Percentiles rank a stretch among this genome's conserved stretches.
Conservation (phyloP, 2,113 vertebrate genomes). For the Syngnathoides biaculeatus region DNA sequence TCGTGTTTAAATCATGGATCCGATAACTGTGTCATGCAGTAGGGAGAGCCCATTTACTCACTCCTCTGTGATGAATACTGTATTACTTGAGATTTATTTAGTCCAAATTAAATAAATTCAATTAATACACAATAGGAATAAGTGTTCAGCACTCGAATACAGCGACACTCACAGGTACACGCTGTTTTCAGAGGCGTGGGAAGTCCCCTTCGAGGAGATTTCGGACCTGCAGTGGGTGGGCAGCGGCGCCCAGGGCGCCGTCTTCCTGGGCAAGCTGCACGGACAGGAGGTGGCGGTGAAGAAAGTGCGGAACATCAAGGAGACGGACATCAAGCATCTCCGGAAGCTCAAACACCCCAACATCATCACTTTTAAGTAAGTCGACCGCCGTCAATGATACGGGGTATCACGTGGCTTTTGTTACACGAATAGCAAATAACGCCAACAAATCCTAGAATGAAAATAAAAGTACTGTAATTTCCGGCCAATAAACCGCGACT, state of each 20-base stretch:
- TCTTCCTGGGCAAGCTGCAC: slow-evolving; percentile 92
- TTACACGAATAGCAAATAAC: too few relatives aligned
- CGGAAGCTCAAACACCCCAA: slow-evolving; percentile 97
- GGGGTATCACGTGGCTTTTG: background rate
- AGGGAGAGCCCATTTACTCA: too few relatives aligned
- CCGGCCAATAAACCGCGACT: too few relatives aligned
- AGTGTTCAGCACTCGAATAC: background rate
- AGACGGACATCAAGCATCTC: slow-evolving; percentile 96
- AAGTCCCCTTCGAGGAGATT: slow-evolving; percentile 97
- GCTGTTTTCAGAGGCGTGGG: slow-evolving; percentile 77
- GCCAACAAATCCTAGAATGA: too few relatives aligned
- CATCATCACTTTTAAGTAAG: slow-evolving; percentile 99
- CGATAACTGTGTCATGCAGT: too few relatives aligned
- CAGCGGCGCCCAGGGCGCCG: slow-evolving; percentile 93
- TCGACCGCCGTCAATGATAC: background rate
- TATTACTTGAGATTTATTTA: background rate
- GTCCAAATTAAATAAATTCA: background rate
- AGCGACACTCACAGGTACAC: slow-evolving; percentile 1
- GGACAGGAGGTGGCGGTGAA: slow-evolving; percentile 95
- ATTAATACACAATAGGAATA: background rate
- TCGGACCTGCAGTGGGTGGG: slow-evolving; percentile 98
- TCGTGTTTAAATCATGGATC: too few relatives aligned
- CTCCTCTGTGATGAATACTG: too few relatives aligned
- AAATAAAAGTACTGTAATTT: too few relatives aligned
- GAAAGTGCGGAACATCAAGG: slow-evolving; percentile 95